Evolutionary conservation across 2,888 invertebrate genomes (phyloP), one percentile per base, ranked within the genome.

Genomic region (Keiferia lycopersicella): DNA sequence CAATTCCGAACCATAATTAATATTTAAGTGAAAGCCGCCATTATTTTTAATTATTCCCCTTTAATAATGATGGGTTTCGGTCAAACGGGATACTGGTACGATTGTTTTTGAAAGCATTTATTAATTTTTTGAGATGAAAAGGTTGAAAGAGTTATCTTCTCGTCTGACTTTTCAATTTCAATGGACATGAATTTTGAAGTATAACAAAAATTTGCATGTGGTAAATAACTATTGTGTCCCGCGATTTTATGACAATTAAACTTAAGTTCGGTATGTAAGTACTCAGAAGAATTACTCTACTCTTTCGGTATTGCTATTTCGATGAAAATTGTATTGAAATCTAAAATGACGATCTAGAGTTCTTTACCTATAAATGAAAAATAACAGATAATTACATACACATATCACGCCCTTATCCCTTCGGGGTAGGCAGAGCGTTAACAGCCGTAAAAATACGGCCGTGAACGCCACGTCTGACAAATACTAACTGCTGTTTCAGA

Each of bases 1-100:
- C 71, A 76, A 75, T 78, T 76, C 70, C 74, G 75, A 78, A 69
- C 64, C 66, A 70, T 79, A 79, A 85, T 86, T 86, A 85, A 84
- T 83, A 77, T 77, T 75, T 72, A 76, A 80, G 76, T 77, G 82
- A 83, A 83, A 79, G 78, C 77, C 69, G 71, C 76, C 76, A 80
- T 85, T 79, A 78, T 75, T 81, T 81, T 81, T 80, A 80, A 82
- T 82, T 79, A 80, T 76, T 68, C 69, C 71, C 65, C 65, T 69
- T 22, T 48, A 65, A 45, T 68, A 68, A 69, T 68, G 63, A 68
- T 20, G 53, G 69, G 67, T 64, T 68, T 48, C 61, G 59, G 61
- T 63, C 66, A 65, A 51, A 60, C 57, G 11, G 45, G 51, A 64
- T 51, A 56, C 45, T 34, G 34, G 30, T 34, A 56, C 41, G 62